A percentile compares a stretch with the other conserved stretches of the same genome.
These are phyloP conservation scores for Caenorhabditis sinica DNA, from an alignment of 2,888 invertebrate species.

Conservation along the genomic window DNA sequence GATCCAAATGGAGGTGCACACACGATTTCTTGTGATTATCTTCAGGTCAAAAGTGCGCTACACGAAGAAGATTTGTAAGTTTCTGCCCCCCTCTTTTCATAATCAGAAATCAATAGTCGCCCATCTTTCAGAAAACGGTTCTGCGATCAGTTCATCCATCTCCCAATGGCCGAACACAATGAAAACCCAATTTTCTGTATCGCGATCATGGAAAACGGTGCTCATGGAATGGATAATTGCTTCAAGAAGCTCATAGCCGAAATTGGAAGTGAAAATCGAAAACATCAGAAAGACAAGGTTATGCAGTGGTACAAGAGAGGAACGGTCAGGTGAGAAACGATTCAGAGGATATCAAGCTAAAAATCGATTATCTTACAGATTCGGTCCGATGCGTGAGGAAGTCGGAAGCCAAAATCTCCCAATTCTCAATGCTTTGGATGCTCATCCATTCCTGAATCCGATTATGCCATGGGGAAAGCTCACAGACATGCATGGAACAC, in stretches of 20 bases:
- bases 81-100: too few relatives aligned
- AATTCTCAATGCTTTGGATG: conserved; percentile 87
- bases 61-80: too few relatives aligned
- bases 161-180: conserved; percentile 77
- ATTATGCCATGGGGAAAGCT: conserved; percentile 99
- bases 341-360: too few relatives aligned
- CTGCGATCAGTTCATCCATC: conserved; percentile 78
- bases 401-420: conserved; percentile 97
- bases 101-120: not conserved
- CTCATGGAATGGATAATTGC: conserved; percentile 89
- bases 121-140: conserved; percentile 69
- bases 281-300: conserved; percentile 92
- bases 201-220: conserved; percentile 96
- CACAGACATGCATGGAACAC: conserved; percentile 47
- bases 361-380: too few relatives aligned
- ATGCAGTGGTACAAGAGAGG: conserved; percentile 91
- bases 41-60: too few relatives aligned
- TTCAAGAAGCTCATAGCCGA: conserved; percentile 92
- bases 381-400: conserved; percentile 96
- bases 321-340: conserved; percentile 86
- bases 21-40: not conserved
- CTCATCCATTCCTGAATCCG: conserved; percentile 91
- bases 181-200: conserved; percentile 92
- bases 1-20: not conserved
- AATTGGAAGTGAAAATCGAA: conserved; percentile 94